Evolutionary conservation across 2,888 invertebrate species (phyloP).

Genomic region (Ormia ochracea): DNA sequence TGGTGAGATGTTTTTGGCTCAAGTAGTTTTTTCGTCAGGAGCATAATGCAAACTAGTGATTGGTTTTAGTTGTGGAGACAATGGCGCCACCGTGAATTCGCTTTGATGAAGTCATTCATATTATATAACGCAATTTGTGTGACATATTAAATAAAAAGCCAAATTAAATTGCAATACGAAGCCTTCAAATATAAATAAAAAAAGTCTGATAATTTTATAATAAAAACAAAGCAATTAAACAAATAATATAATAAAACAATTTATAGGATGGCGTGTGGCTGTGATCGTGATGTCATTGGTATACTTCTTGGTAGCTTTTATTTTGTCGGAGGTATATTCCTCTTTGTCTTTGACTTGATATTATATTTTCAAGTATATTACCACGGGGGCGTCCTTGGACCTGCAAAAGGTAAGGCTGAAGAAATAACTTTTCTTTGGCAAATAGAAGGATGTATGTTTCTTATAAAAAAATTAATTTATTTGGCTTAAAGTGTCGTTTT

Average conservation of each 20-base stretch:
- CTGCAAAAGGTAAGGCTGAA: background rate
- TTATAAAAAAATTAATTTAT: too few species aligned
- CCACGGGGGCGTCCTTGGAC: background rate
- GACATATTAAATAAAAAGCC: too few species aligned
- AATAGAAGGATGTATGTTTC: too few species aligned
- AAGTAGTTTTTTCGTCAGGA: too few species aligned
- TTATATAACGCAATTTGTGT: background rate
- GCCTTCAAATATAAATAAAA: too few species aligned
- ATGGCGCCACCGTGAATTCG: background rate
- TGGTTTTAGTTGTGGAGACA: background rate
- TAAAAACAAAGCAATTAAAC: background rate
- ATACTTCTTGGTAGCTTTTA: background rate
- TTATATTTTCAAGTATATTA: background rate
- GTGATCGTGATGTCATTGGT: background rate
- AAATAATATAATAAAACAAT: background rate
- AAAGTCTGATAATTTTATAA: background rate
- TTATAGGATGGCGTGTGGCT: background rate
- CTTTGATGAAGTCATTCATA: background rate
- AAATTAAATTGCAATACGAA: too few species aligned
- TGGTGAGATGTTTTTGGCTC: too few species aligned
- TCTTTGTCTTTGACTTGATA: background rate
- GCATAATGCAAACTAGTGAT: too few species aligned
- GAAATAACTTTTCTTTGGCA: too few species aligned
- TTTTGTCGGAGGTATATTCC: background rate
- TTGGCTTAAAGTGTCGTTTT: too few species aligned